phyloP scores from a whole-genome alignment of 2,113 vertebrate species.

The Podarcis muralis region DNA sequence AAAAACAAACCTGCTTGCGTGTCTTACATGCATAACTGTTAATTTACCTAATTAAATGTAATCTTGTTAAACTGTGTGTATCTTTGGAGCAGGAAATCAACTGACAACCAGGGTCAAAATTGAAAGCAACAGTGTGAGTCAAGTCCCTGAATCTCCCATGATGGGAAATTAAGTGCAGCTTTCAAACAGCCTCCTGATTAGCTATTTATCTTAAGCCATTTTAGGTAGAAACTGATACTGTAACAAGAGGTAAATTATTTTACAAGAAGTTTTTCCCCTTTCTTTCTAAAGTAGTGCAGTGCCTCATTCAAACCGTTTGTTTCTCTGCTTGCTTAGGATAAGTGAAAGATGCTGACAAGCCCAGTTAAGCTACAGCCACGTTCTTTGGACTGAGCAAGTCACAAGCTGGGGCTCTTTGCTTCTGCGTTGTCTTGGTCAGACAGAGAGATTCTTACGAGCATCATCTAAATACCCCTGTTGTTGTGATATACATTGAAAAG shows the following conservation, averaged over 20 bases:
- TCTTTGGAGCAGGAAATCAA: constrained; percentile 50
- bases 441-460: constrained; percentile 36
- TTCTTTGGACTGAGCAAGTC: constrained; percentile 50
- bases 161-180: constrained; percentile 36
- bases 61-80: constrained; percentile 67
- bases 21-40: constrained; percentile 52
- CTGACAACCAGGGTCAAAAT: constrained; percentile 43
- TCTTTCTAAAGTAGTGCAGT: constrained; percentile 31
- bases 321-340: constrained; percentile 6
- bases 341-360: constrained; percentile 40
- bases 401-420: not conserved
- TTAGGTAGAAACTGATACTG: constrained; percentile 47
- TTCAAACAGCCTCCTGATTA: constrained; percentile 28
- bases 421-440: not conserved
- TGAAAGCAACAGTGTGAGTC: constrained; percentile 43
- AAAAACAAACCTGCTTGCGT: constrained; percentile 60
- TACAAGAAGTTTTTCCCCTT: constrained; percentile 59
- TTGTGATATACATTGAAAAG: constrained; percentile 52
- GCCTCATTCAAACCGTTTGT: constrained; percentile 49
- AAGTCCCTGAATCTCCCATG: constrained; percentile 8
- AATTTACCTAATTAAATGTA: constrained; percentile 67
- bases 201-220: constrained; percentile 52
- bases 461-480: constrained; percentile 44
- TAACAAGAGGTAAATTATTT: constrained; percentile 49
- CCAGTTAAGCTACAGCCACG: not conserved